Evolutionary conservation across 2,113 vertebrate species (phyloP).

Genomic region (Stigmatopora nigra): DNA sequence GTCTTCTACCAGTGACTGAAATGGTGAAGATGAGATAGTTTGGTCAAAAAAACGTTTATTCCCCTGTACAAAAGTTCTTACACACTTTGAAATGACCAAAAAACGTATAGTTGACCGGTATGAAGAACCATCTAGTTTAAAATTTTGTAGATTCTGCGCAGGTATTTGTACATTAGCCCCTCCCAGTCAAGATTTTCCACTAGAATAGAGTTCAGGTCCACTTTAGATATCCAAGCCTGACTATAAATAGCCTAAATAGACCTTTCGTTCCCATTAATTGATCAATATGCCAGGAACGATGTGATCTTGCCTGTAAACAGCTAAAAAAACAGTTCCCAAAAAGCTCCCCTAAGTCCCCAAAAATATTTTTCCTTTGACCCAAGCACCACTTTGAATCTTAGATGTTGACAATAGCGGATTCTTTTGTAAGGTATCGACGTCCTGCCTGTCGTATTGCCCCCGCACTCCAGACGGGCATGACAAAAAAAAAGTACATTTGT

Average conservation of each 20-base stretch:
- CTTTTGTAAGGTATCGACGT: neutral
- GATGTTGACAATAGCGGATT: neutral
- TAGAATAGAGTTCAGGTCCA: neutral
- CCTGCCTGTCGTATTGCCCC: neutral
- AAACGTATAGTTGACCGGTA: too few species aligned
- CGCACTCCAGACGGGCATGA: neutral
- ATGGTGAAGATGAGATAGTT: too few species aligned
- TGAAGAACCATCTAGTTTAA: too few species aligned
- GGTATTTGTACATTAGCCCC: too few species aligned
- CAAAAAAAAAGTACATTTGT: neutral
- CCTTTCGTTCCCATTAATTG: neutral
- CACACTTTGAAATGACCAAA: too few species aligned
- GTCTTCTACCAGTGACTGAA: too few species aligned
- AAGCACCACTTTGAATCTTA: constrained; percentile 3
- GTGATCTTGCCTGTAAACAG: neutral
- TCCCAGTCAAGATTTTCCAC: too few species aligned
- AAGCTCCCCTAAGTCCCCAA: too few species aligned
- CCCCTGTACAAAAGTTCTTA: too few species aligned
- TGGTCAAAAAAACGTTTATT: too few species aligned
- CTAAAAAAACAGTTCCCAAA: neutral
- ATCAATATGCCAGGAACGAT: neutral
- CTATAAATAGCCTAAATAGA: neutral
- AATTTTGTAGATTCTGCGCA: too few species aligned
- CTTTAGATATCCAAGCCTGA: neutral
- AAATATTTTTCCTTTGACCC: too few species aligned